Evolutionary conservation across 2,888 invertebrate genomes (phyloP).

Genomic region (Mantis religiosa): DNA sequence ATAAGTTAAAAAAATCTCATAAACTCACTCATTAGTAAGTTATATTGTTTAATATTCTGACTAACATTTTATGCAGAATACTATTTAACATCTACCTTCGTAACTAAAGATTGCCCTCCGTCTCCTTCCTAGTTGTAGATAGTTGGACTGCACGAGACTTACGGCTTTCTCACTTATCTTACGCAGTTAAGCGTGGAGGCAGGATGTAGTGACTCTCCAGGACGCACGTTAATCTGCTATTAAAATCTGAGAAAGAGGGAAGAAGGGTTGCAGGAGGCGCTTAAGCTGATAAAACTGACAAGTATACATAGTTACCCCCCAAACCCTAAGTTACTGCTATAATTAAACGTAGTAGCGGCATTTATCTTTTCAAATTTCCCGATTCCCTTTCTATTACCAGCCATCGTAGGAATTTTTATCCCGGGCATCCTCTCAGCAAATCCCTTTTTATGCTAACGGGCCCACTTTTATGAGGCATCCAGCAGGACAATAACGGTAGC

Average conservation of each 20-base stretch:
- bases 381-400: not conserved
- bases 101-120: too few species aligned
- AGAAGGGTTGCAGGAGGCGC: not conserved
- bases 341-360: not conserved
- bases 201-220: not conserved
- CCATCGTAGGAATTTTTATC: not conserved
- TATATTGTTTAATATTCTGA: too few species aligned
- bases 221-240: conserved; percentile 5
- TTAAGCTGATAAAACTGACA: conserved; percentile 9
- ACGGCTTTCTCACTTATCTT: not conserved
- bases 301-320: not conserved
- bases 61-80: too few species aligned
- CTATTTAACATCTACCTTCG: too few species aligned
- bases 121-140: too few species aligned
- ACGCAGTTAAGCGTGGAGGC: not conserved
- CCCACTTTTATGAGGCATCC: not conserved
- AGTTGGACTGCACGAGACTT: not conserved
- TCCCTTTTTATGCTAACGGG: not conserved
- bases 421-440: not conserved
- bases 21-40: too few species aligned
- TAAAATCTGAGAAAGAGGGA: not conserved
- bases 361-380: not conserved
- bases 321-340: not conserved
- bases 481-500: not conserved
- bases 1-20: too few species aligned